These are phyloP conservation scores for Micromussa lordhowensis DNA, from an alignment of 92 coral and sea anemone species.

Conservation along the genomic window DNA sequence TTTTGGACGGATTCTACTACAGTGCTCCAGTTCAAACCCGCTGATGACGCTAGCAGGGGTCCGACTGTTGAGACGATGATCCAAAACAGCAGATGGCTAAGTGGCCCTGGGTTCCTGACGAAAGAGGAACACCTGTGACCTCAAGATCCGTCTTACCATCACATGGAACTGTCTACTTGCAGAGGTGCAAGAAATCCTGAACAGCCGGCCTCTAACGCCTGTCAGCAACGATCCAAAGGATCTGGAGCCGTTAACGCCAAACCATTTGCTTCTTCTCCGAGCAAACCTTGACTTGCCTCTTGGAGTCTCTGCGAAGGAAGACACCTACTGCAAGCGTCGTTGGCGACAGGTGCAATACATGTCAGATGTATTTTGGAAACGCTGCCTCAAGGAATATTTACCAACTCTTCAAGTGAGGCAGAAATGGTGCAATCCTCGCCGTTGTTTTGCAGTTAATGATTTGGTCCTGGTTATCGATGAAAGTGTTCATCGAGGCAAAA, in stretches of 20 bases:
- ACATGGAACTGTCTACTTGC: too few relatives aligned
- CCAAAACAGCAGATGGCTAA: constrained; percentile 14
- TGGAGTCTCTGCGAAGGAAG: neutral
- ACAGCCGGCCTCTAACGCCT: too few relatives aligned
- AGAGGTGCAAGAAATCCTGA: too few relatives aligned
- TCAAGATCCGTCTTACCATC: too few relatives aligned
- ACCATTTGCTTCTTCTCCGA: neutral
- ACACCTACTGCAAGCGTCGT: constrained; percentile 30
- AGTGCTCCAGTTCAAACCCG: constrained; percentile 45
- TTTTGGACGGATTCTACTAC: constrained; percentile 52
- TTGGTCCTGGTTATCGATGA: neutral
- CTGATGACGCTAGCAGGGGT: constrained; percentile 47
- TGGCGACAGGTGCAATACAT: constrained; percentile 42
- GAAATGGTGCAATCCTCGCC: constrained; percentile 2
- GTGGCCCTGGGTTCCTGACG: constrained; percentile 22
- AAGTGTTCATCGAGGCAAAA: neutral
- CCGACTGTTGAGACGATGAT: constrained; percentile 14
- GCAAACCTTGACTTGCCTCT: neutral
- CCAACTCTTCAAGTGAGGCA: constrained; percentile 17
- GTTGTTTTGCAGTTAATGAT: constrained; percentile 4
- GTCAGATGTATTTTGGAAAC: constrained; percentile 28
- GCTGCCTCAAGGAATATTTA: constrained; percentile 25
- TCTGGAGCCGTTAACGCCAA: too few relatives aligned
- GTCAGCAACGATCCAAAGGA: too few relatives aligned
- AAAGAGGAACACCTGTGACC: too few relatives aligned